Conservation (phyloP, 2,888 invertebrate species). For the Metacarcinus magister region DNA sequence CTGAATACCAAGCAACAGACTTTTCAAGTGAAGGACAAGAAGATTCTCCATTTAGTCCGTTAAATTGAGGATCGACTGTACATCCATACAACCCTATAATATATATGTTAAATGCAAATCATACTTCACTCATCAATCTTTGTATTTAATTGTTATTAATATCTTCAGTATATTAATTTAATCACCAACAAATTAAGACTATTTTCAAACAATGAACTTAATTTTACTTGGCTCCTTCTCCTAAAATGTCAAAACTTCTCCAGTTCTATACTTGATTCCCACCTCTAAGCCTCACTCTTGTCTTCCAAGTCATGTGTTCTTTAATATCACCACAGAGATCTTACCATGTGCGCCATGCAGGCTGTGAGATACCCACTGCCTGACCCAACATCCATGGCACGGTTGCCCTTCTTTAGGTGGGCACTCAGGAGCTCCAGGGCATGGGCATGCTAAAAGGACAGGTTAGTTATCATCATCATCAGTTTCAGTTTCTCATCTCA, state of each 20-base stretch:
- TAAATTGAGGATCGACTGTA: no score
- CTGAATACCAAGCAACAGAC: neutral
- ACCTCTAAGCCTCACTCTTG: neutral
- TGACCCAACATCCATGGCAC: slow-evolving; percentile 95
- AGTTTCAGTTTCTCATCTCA: neutral
- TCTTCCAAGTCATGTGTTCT: neutral
- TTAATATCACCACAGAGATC: slow-evolving; percentile 63
- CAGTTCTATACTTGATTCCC: neutral
- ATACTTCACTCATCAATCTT: no score
- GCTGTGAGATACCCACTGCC: slow-evolving; percentile 97
- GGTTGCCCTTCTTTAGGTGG: slow-evolving; percentile 90
- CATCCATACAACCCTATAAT: no score
- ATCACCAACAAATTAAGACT: no score
- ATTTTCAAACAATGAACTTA: neutral
- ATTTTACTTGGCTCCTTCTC: neutral
- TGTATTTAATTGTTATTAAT: neutral
- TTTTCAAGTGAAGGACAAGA: no score
- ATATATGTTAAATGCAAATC: no score
- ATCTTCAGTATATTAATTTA: neutral
- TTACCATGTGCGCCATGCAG: slow-evolving; percentile 93
- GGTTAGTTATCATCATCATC: neutral
- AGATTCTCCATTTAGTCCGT: no score
- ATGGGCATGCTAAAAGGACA: slow-evolving; percentile 91
- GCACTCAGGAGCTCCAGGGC: slow-evolving; percentile 93
- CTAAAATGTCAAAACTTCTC: neutral